Conservation (phyloP, 2,888 invertebrate species). For the Lycia hirtaria region DNA sequence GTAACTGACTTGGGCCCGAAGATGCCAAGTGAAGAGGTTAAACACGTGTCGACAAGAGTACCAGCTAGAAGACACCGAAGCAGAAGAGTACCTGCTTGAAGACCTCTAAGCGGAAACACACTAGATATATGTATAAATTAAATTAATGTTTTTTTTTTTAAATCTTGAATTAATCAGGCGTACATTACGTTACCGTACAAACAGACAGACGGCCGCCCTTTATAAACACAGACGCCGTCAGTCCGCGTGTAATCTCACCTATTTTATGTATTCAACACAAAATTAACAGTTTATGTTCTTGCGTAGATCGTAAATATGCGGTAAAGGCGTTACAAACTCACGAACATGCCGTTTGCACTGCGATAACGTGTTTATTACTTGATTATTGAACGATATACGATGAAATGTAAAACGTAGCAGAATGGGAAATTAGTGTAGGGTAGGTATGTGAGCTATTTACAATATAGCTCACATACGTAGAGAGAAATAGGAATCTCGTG, state of each 20-base stretch:
- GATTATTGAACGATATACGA: slow-evolving; percentile 42
- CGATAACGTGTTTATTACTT: slow-evolving; percentile 46
- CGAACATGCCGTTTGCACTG: slow-evolving; percentile 45
- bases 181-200: slow-evolving; percentile 4
- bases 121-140: no score
- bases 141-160: no score
- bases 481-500: no score
- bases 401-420: slow-evolving; percentile 14
- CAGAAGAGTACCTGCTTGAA: no score
- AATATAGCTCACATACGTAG: no score
- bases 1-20: no score
- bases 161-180: slow-evolving; percentile 9
- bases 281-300: slow-evolving; percentile 32
- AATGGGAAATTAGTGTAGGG: neutral
- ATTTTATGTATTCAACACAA: slow-evolving; percentile 30
- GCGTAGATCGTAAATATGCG: slow-evolving; percentile 27
- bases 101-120: no score
- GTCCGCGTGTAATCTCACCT: slow-evolving; percentile 35
- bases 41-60: no score
- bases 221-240: slow-evolving; percentile 10
- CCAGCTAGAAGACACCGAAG: no score
- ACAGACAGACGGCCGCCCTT: slow-evolving; percentile 17
- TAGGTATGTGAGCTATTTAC: neutral
- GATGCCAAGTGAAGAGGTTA: no score
- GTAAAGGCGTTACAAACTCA: slow-evolving; percentile 33